Evolutionary conservation across 2,113 vertebrate genomes (phyloP), one percentile per base, ranked within the genome.

Genomic region (Phocoena phocoena): DNA sequence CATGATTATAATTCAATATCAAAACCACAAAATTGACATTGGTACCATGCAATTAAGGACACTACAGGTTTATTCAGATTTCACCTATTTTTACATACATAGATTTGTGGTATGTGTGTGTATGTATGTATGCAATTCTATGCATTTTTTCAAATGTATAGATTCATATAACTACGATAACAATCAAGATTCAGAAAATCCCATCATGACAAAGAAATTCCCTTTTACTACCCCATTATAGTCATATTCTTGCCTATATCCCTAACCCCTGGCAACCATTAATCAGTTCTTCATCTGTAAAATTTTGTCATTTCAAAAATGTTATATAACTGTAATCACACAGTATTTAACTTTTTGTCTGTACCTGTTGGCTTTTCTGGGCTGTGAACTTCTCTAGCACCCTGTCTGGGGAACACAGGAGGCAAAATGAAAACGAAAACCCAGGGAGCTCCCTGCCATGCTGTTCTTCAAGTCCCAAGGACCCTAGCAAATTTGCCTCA

Each of bases 401-500:
- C 38, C 76, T 84, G 1, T 76, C 47, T 79, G 25, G 47, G 36
- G 41, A 38, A 83, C 36, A 93, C 44, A 79, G 11, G 50, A 80
- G 17, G 11, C 62, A 90, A 93, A 84, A 87, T 38, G 25, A 88
- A 95, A 87, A 65, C 10, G 53, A 79, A 93, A 93, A 76, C 31
- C 3, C n/a, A 50, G 20, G 6, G n/a, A 93, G 23, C 31, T 41
- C 23, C 67, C 18, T 90, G 25, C 1, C 33, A 50, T 83, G 17
- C 8, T 33, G 8, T 82, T 91, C 80, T 50, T 79, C 5, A 93
- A 36, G 41, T 60, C 38, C 60, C 33, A 67, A 23, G 13, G 50
- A 73, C n/a, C 47, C 31, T 71, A 76, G 36, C 28, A 74, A 81
- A 71, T 86, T 93, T 77, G 23, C 25, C 4, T 38, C 21, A 92